Percentiles rank a stretch among this genome's conserved stretches.
These are phyloP conservation scores for Polia nebulosa DNA, from an alignment of 2,888 invertebrate species.

Conservation along the genomic window DNA sequence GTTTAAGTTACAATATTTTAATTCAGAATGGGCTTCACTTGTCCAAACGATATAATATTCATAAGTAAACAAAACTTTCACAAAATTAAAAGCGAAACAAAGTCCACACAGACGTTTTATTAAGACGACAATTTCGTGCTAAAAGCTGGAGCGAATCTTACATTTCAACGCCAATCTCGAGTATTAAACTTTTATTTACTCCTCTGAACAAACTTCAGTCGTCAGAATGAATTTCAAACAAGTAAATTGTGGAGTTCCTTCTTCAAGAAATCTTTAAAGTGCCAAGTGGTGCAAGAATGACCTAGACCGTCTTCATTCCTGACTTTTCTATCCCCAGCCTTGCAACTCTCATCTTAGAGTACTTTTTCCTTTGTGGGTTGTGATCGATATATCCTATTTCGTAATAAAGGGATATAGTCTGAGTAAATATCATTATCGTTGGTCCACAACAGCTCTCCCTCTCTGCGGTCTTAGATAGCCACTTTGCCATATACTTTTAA, in stretches of 20 bases:
- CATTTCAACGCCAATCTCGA: slow-evolving; percentile 74
- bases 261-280: slow-evolving; percentile 81
- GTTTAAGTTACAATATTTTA: not conserved
- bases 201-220: slow-evolving; percentile 76
- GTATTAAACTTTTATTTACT: slow-evolving; percentile 80
- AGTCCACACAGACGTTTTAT: slow-evolving; percentile 29
- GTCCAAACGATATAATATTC: slow-evolving; percentile 14
- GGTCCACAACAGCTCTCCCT: slow-evolving; percentile 82
- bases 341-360: slow-evolving; percentile 7
- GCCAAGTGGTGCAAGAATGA: slow-evolving; percentile 71
- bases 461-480: slow-evolving; percentile 79
- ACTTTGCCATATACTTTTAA: slow-evolving; percentile 77
- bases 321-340: slow-evolving; percentile 44
- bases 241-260: slow-evolving; percentile 81
- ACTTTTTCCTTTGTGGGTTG: slow-evolving; percentile 18
- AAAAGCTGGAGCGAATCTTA: slow-evolving; percentile 60
- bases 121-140: slow-evolving; percentile 46
- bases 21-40: slow-evolving; percentile 1
- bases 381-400: slow-evolving; percentile 67
- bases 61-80: slow-evolving; percentile 23
- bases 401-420: slow-evolving; percentile 61
- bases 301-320: slow-evolving; percentile 64
- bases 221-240: slow-evolving; percentile 85
- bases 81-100: slow-evolving; percentile 43
- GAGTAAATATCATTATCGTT: slow-evolving; percentile 86